Conservation (phyloP, 2,113 vertebrate species). For the Cyanocitta stelleri region DNA sequence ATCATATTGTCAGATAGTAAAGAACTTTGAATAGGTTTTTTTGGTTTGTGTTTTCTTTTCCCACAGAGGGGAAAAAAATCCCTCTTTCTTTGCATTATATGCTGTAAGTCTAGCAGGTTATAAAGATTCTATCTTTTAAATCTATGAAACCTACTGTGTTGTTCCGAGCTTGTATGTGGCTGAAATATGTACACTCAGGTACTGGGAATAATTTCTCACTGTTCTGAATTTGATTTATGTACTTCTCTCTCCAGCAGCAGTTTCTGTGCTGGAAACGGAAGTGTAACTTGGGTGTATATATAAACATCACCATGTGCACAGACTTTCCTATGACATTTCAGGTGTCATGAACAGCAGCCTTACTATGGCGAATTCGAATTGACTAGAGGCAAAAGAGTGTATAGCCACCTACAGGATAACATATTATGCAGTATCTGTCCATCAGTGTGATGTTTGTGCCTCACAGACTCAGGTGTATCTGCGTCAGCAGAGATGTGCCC, state of each 20-base stretch:
- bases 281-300: not conserved
- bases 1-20: not conserved
- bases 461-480: not conserved
- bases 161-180: not conserved
- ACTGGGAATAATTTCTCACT: not conserved
- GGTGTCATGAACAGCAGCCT: not conserved
- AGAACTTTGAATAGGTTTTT: not conserved
- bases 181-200: not conserved
- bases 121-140: not conserved
- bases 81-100: not conserved
- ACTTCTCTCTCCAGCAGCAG: not conserved
- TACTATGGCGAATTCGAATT: not conserved
- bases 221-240: not conserved
- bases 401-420: not conserved
- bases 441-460: not conserved
- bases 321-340: not conserved
- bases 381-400: accelerated
- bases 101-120: not conserved
- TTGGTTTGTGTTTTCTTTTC: not conserved
- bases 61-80: not conserved
- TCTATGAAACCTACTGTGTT: not conserved
- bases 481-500: accelerated
- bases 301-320: not conserved
- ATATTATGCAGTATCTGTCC: accelerated
- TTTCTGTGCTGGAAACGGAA: not conserved